phyloP scores from a whole-genome alignment of 2,113 vertebrate species.

The Silurus glanis region DNA sequence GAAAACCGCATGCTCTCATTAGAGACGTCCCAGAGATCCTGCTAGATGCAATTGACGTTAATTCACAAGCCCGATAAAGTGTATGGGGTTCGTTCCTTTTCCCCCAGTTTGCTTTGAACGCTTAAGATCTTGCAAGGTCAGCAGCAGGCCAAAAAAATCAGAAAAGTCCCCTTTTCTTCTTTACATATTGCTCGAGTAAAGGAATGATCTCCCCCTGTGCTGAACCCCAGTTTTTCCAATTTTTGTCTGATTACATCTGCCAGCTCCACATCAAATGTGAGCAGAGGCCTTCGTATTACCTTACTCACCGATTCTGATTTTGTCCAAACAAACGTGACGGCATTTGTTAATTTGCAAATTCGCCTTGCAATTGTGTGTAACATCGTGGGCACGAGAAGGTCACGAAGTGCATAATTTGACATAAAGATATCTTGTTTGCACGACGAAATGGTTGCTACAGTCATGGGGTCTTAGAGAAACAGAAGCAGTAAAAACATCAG shows the following conservation, averaged over 20 bases:
- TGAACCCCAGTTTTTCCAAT: slow-evolving; percentile 20
- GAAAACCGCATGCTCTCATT: slow-evolving; percentile 69
- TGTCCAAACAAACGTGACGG: slow-evolving; percentile 52
- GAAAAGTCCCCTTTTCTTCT: slow-evolving; percentile 56
- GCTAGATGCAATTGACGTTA: slow-evolving; percentile 65
- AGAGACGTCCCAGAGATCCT: slow-evolving; percentile 57
- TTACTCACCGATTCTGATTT: slow-evolving; percentile 50
- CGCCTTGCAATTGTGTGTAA: slow-evolving; percentile 52
- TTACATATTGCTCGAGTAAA: slow-evolving; percentile 23
- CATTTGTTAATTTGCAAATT: slow-evolving; percentile 54
- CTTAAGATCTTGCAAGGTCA: slow-evolving; percentile 71
- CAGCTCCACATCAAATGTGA: slow-evolving; percentile 42
- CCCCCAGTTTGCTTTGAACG: slow-evolving; percentile 64
- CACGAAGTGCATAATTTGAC: slow-evolving; percentile 27
- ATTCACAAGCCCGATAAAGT: slow-evolving; percentile 65
- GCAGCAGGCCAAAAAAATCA: slow-evolving; percentile 61
- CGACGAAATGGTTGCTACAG: not conserved
- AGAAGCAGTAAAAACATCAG: slow-evolving; percentile 11
- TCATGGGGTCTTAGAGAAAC: not conserved
- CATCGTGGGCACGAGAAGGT: slow-evolving; percentile 33
- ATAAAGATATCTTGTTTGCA: slow-evolving; percentile 9
- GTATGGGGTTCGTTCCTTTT: slow-evolving; percentile 59
- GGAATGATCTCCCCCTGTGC: slow-evolving; percentile 20
- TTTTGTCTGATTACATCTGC: slow-evolving; percentile 49
- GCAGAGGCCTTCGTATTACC: slow-evolving; percentile 33